Conservation (phyloP, 1,140 invertebrate genomes). For the Zophobas atratus region DNA sequence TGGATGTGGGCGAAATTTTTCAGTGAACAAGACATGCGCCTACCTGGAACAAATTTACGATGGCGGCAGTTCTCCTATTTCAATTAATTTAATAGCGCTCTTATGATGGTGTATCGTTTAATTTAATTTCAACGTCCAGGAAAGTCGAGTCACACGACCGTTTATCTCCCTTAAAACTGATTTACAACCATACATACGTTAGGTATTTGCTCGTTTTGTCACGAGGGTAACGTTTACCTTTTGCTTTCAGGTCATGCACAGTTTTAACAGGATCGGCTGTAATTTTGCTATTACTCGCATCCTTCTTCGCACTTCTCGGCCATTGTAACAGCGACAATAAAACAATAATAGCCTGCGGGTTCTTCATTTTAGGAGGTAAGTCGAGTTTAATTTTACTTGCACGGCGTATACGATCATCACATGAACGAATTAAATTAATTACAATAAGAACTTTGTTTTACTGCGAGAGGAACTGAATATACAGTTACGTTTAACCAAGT, state of each 20-base stretch:
- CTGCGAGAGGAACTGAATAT: background rate
- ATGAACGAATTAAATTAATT: constrained; percentile 15
- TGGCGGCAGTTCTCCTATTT: constrained; percentile 15
- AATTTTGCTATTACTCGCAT: constrained; percentile 72
- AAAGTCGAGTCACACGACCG: constrained; percentile 32
- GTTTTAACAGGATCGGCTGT: constrained; percentile 74
- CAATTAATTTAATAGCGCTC: constrained; percentile 39
- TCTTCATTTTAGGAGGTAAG: constrained; percentile 77
- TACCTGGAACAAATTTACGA: constrained; percentile 27
- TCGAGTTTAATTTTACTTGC: constrained; percentile 48
- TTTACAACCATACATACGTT: constrained; percentile 38
- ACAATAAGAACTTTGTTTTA: constrained; percentile 19
- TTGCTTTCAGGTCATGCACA: constrained; percentile 74
- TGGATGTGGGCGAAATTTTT: background rate
- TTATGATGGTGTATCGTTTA: constrained; percentile 39
- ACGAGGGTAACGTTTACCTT: constrained; percentile 44
- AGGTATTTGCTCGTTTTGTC: constrained; percentile 41
- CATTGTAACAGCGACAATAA: constrained; percentile 77
- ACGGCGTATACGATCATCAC: background rate
- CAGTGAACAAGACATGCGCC: constrained; percentile 1
- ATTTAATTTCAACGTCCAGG: constrained; percentile 30
- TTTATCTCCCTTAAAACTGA: constrained; percentile 42
- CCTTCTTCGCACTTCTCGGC: constrained; percentile 74
- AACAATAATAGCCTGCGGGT: constrained; percentile 75
- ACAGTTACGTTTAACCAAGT: background rate